Evolutionary conservation across 2,888 invertebrate species (phyloP).

Genomic region (Cistogaster globosa): DNA sequence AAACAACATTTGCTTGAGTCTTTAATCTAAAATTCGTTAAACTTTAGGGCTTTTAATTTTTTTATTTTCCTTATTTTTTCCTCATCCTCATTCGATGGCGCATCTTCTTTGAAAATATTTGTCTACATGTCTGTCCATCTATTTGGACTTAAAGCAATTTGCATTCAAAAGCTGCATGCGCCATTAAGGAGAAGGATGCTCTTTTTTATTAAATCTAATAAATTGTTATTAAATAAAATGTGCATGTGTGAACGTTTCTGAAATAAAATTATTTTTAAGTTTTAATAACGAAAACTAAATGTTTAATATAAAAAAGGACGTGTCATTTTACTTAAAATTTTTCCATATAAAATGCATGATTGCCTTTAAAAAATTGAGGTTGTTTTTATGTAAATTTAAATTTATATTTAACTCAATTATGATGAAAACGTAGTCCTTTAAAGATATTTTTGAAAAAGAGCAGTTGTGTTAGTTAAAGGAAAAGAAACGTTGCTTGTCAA

Average conservation of each 20-base stretch:
- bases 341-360: no score
- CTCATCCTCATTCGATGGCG: constrained; percentile 10
- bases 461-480: no score
- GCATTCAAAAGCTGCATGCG: constrained; percentile 45
- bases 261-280: background rate
- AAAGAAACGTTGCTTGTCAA: no score
- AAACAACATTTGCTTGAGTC: constrained; percentile 63
- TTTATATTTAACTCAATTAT: no score
- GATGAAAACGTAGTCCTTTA: no score
- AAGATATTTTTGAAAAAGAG: no score
- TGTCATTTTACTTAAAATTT: no score
- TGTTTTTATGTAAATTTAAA: no score
- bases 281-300: no score
- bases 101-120: constrained; percentile 20
- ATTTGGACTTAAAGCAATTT: constrained; percentile 15
- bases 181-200: constrained; percentile 25
- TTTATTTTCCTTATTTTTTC: constrained; percentile 9
- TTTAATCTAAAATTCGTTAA: constrained; percentile 54
- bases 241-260: constrained; percentile 11
- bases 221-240: constrained; percentile 64
- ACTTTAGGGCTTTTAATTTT: constrained; percentile 39
- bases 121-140: background rate
- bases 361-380: no score
- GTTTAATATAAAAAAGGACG: no score
- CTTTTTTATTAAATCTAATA: constrained; percentile 19